Evolutionary conservation across 2,797 vertebrate species (phyloP), one percentile per base, ranked within the genome.

Genomic region (Phalloptychus januarius): DNA sequence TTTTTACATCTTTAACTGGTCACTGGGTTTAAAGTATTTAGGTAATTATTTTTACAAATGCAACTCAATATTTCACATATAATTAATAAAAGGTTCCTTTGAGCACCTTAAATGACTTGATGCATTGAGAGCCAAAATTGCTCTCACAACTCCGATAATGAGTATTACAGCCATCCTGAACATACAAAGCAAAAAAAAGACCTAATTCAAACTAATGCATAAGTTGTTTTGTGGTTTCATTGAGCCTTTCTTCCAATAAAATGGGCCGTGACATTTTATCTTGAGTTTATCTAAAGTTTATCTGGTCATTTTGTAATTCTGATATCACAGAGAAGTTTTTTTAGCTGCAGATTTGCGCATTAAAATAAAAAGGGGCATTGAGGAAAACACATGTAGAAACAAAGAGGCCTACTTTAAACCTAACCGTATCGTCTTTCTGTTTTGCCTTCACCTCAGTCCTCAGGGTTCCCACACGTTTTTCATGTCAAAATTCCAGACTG

Each of bases 1-100:
- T 81, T 33, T 76, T 45, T 79, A 0, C 0, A 76, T 33, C 79
- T 74, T 73, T 61, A 65, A 83, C 45, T 69, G 40, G 40, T 45
- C 40, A 16, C 23, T 0, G 4, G n/a, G 11, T 44, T 25, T 42
- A 44, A 42, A 44, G 25, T 28, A 5, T 71, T 44, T 45, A 71
- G 7, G 67, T 44, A 31, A 2, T 45, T 16, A 16, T 70, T 70
- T 70, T 3, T 42, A 42, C 12, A n/a, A 13, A 42, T 16, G 12
- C 38, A 44, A 8, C 13, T 44, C 67, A 31, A 12, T 67, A 23
- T 67, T 67, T 40, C 20, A 67, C 36, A 25, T 23, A 67, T 25
- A 40, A 67, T 40, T 40, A 40, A 67, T 40, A 40, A 40, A 23
- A 40, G 10, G 36, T 40, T 67, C 63, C 18, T 67, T 67, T 18